A percentile compares a stretch with the other conserved stretches of the same genome.
Evolutionary conservation across 2,888 invertebrate genomes (phyloP).

Genomic region (Ophioninae sp.): DNA sequence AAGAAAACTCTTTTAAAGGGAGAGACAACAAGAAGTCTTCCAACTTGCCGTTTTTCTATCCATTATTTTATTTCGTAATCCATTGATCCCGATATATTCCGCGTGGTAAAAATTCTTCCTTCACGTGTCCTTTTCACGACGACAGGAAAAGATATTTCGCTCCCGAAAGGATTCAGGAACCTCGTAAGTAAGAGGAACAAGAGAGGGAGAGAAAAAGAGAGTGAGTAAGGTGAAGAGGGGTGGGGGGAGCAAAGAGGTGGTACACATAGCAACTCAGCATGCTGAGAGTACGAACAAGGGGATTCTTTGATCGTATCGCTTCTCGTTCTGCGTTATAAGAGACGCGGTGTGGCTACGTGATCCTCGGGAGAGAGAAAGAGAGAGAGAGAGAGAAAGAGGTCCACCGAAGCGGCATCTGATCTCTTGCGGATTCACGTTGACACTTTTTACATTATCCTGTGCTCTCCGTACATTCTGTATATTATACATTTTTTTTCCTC

Average conservation of each 20-base stretch:
- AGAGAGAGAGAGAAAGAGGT: conserved; percentile 12
- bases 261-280: conserved; percentile 39
- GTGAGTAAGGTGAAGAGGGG: conserved; percentile 4
- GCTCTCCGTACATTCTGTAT: conserved; percentile 38
- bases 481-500: conserved; percentile 1
- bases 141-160: conserved; percentile 28
- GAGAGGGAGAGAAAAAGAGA: conserved; percentile 24
- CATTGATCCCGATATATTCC: conserved; percentile 1
- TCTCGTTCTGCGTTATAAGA: conserved; percentile 51
- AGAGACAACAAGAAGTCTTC: neutral
- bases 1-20: neutral
- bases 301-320: conserved; percentile 68
- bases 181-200: conserved; percentile 6
- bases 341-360: conserved; percentile 48
- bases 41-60: neutral
- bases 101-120: conserved; percentile 23
- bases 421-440: conserved; percentile 62
- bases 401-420: conserved; percentile 43
- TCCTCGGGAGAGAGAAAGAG: conserved; percentile 20
- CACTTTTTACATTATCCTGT: conserved; percentile 63
- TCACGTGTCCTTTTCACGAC: conserved; percentile 1
- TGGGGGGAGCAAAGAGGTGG: conserved; percentile 12
- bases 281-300: conserved; percentile 62
- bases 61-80: conserved; percentile 1
- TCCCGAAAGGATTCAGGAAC: conserved; percentile 24